These are phyloP conservation scores for Eurosta solidaginis DNA, from an alignment of 1,140 invertebrate genomes.

Conservation along the genomic window DNA sequence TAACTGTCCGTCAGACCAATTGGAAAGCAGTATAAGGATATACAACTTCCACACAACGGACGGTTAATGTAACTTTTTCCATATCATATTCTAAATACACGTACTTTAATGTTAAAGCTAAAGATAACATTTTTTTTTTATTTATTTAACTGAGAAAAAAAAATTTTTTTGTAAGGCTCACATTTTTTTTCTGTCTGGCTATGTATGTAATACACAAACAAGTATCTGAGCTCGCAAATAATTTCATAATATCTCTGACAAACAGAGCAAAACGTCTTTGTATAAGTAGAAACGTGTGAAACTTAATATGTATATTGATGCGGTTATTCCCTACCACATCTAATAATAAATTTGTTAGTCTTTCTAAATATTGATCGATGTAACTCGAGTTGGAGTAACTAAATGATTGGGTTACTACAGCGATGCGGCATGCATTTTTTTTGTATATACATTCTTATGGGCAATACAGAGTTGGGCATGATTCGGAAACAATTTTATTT, in stretches of 20 bases:
- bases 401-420: neutral
- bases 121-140: no score
- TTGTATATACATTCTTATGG: neutral
- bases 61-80: no score
- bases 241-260: neutral
- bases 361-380: conserved; percentile 6
- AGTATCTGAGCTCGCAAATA: neutral
- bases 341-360: neutral
- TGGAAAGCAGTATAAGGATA: no score
- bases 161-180: no score
- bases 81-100: no score
- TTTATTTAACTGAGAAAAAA: no score
- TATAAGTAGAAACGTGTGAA: neutral
- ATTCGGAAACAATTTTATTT: no score
- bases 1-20: no score
- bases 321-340: neutral
- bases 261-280: conserved; percentile 5
- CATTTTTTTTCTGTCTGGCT: no score
- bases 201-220: no score
- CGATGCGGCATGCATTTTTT: neutral
- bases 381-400: neutral
- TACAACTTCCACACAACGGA: no score
- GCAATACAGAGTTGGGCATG: neutral
- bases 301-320: conserved; percentile 7
- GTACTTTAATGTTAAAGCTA: no score